phyloP scores from a whole-genome alignment of 2,113 vertebrate species.

The Tragelaphus scriptus region DNA sequence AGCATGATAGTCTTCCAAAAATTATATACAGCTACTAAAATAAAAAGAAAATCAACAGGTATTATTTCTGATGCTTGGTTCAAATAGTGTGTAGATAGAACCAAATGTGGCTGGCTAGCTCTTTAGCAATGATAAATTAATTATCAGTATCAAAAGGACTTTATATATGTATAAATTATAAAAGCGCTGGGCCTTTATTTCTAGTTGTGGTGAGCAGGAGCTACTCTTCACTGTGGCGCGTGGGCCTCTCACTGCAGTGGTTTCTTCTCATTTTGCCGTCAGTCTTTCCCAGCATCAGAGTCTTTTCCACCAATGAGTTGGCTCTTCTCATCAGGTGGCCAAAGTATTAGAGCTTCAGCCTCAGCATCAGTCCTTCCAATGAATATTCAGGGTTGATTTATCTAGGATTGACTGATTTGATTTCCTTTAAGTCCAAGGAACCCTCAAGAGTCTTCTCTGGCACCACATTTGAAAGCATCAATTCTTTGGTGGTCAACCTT shows the following conservation, averaged over 20 bases:
- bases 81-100: background rate
- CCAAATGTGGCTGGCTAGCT: background rate
- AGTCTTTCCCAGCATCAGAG: background rate
- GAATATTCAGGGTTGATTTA: background rate
- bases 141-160: background rate
- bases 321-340: background rate
- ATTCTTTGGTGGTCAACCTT: background rate
- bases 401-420: background rate
- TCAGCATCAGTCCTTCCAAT: background rate
- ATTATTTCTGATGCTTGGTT: conserved; percentile 16
- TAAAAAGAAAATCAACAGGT: conserved; percentile 43
- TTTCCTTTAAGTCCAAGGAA: background rate
- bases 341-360: background rate
- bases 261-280: background rate
- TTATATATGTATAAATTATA: background rate
- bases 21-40: background rate
- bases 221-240: background rate
- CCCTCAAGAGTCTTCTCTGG: background rate
- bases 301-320: background rate
- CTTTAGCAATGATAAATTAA: background rate
- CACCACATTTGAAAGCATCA: background rate
- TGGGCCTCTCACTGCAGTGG: background rate
- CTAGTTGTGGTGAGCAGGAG: background rate
- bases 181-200: background rate
- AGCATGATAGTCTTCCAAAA: background rate